These are phyloP conservation scores for Scaptomyza cyrtandrae DNA, from an alignment of 2,888 invertebrate species.

Conservation along the genomic window DNA sequence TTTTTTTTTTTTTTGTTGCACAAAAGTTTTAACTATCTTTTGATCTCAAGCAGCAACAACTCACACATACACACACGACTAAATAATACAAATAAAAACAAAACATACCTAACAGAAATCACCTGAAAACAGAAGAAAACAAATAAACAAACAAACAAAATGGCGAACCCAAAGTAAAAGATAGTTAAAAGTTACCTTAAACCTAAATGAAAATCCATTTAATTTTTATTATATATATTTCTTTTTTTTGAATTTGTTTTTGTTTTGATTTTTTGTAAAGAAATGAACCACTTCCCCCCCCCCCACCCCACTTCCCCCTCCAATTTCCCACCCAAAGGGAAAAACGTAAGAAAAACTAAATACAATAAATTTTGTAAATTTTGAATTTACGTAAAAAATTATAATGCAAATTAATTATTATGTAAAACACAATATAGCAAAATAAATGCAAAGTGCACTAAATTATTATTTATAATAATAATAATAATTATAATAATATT, in stretches of 20 bases:
- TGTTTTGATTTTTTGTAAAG: slow-evolving; percentile 30
- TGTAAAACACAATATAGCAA: slow-evolving; percentile 69
- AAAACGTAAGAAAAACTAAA: slow-evolving; percentile 41
- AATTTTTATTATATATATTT: too few relatives aligned
- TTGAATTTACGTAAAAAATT: slow-evolving; percentile 69
- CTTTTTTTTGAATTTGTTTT: slow-evolving; percentile 16
- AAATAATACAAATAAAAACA: slow-evolving; percentile 10
- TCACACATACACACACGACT: slow-evolving; percentile 43
- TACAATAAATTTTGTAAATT: slow-evolving; percentile 76
- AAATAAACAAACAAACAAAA: slow-evolving; percentile 29
- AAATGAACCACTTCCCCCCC: slow-evolving; percentile 5
- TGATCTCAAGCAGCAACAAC: slow-evolving; percentile 75
- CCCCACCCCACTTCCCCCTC: too few relatives aligned
- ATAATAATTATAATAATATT: slow-evolving; percentile 36
- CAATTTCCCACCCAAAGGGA: slow-evolving; percentile 6
- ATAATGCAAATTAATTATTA: slow-evolving; percentile 49
- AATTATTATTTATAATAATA: slow-evolving; percentile 74
- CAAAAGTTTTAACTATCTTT: slow-evolving; percentile 79
- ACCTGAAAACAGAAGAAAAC: slow-evolving; percentile 35
- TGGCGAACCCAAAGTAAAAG: slow-evolving; percentile 71
- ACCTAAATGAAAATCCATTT: slow-evolving; percentile 1
- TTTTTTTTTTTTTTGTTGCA: slow-evolving; percentile 39
- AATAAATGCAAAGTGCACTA: slow-evolving; percentile 74
- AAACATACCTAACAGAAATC: slow-evolving; percentile 31
- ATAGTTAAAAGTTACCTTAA: slow-evolving; percentile 62